Percentiles rank a stretch among this genome's conserved stretches.
phyloP scores from a whole-genome alignment of 37 sponge, comb jelly and placozoan genomes.

The Cladorhizidae sp. region DNA sequence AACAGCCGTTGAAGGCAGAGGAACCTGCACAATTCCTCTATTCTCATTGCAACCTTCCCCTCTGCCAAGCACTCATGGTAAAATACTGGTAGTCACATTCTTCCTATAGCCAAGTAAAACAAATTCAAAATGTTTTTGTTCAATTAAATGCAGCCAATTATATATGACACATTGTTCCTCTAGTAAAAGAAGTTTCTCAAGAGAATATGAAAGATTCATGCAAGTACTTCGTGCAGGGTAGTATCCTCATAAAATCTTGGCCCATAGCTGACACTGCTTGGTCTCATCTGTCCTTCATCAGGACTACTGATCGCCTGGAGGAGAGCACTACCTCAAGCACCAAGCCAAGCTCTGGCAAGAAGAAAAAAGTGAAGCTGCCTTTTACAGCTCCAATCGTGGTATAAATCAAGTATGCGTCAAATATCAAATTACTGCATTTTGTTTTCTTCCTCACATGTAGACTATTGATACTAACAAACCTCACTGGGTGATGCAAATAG shows the following conservation, averaged over 20 bases:
- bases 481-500: conserved; percentile 76
- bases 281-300: conserved; percentile 41
- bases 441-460: neutral
- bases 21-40: conserved; percentile 76
- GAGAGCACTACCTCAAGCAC: conserved; percentile 16
- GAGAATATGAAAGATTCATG: conserved; percentile 12
- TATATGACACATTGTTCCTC: neutral
- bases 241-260: conserved; percentile 81
- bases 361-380: conserved; percentile 6
- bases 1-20: conserved; percentile 53
- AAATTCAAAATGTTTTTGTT: too few relatives aligned
- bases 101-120: too few relatives aligned
- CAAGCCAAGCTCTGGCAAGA: conserved; percentile 32
- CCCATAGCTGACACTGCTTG: conserved; percentile 77
- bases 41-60: conserved; percentile 37
- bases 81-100: neutral
- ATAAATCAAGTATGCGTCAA: neutral
- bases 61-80: neutral
- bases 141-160: too few relatives aligned
- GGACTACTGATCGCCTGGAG: conserved; percentile 9
- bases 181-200: neutral
- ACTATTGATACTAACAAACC: conserved; percentile 58
- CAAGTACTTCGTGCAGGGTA: conserved; percentile 78
- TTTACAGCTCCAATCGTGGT: neutral
- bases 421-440: neutral